Evolutionary conservation across 2,797 vertebrate genomes (phyloP).

Genomic region (Thalassophryne amazonica): DNA sequence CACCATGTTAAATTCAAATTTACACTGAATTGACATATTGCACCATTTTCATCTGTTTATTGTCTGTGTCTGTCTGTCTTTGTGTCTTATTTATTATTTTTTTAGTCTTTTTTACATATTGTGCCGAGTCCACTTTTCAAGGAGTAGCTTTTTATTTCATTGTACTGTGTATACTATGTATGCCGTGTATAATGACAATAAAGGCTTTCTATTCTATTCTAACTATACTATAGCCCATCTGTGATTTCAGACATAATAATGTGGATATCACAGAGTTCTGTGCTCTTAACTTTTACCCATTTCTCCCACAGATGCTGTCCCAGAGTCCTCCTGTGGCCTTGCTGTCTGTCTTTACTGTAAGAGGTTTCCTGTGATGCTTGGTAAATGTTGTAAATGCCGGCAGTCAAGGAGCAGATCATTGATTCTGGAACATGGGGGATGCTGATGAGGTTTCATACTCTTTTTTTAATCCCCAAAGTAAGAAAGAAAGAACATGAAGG

Average conservation of each 20-base stretch:
- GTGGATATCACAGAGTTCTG: constrained; percentile 37
- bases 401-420: constrained; percentile 15
- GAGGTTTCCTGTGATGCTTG: constrained; percentile 40
- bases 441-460: constrained; percentile 40
- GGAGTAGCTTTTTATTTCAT: too few relatives aligned
- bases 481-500: not conserved
- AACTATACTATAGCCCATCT: constrained; percentile 15
- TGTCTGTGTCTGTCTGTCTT: too few relatives aligned
- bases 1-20: too few relatives aligned
- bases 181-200: too few relatives aligned
- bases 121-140: too few relatives aligned
- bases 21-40: too few relatives aligned
- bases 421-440: constrained; percentile 1
- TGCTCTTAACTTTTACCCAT: constrained; percentile 6
- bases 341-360: constrained; percentile 28
- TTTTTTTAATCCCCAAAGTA: constrained; percentile 28
- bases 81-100: too few relatives aligned
- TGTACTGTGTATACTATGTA: too few relatives aligned
- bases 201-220: too few relatives aligned
- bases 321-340: constrained; percentile 16
- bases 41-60: too few relatives aligned
- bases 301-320: constrained; percentile 34
- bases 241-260: constrained; percentile 45
- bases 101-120: too few relatives aligned
- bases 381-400: constrained; percentile 29